Base-by-base conservation (phyloP, 2,113 vertebrate species). In the Dissostichus mawsoni region DNA sequence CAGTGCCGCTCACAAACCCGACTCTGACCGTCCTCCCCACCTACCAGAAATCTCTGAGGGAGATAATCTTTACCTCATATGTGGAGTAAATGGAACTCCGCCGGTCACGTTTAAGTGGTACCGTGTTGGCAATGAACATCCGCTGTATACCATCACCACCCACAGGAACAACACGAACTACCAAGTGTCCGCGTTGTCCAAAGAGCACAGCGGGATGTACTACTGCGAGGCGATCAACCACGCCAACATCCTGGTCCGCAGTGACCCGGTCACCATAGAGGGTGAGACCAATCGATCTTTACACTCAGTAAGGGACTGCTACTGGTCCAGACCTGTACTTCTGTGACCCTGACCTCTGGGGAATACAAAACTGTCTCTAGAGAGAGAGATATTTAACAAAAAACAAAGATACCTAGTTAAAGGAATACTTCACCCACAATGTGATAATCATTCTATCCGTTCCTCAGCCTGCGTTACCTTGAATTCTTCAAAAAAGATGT, bases 21-120 rank as follows among this genome's bases (percentile, higher is more conserved):
- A 16, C 8, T 4, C 75, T 95, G 57, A 81, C 25, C 0, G 66
- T 89, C 50, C 0, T 91, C 73, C 93, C 0, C 0, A 3, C 5
- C 12, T 47, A 18, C 0, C 18, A 0, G 9, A 90, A 0, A 69
- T 94, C 53, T 47, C 69, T 0, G 95, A 95, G 69, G 92, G 91
- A 2, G 0, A 63, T 0, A 0, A 82, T 2, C 72, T 94, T 8
- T 2, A 1, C 64, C 84, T 95, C 18, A 78, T 94, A 10, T 95
- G 95, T 68, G 51, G 58, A 0, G 61, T 91, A 0, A 44, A 51
- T 0, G 95, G 93, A 33, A 85, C 92, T 0, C 87, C 86, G 0
- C 95, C 95, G 0, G 14, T 96, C 83, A 95, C 71, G 25, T 95
- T 94, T 16, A 90, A 71, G 48, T 93, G 80, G 80, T 95, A 91